These are phyloP conservation scores for Cassiopea xamachana DNA, from an alignment of 30 jellyfish, hydroid and myxozoan species.

Conservation along the genomic window DNA sequence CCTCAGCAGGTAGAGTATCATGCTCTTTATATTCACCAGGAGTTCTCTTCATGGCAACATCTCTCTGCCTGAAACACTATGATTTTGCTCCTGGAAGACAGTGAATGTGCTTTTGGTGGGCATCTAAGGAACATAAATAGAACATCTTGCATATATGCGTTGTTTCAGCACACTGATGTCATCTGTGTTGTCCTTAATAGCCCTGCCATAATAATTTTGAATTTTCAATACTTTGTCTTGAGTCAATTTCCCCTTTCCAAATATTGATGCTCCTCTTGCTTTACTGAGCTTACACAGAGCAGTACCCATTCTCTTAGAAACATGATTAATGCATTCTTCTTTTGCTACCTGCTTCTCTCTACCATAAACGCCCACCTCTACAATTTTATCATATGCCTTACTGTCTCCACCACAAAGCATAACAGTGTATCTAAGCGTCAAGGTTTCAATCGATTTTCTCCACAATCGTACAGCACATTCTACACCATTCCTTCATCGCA, in stretches of 20 bases:
- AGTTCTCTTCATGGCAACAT: slow-evolving; percentile 2
- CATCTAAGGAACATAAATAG: not conserved
- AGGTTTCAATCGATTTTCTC: slow-evolving; percentile 10
- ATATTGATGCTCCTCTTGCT: not conserved
- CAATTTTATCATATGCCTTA: slow-evolving; percentile 34
- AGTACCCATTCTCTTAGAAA: not conserved
- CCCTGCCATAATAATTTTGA: slow-evolving; percentile 1
- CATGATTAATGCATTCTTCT: no score
- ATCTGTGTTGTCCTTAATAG: not conserved
- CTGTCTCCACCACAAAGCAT: slow-evolving; percentile 68
- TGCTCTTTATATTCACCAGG: slow-evolving; percentile 48
- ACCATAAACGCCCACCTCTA: not conserved
- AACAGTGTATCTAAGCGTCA: slow-evolving; percentile 48
- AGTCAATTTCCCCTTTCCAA: slow-evolving; percentile 39
- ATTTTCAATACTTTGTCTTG: slow-evolving; percentile 1
- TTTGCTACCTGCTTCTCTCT: not conserved
- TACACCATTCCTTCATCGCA: not conserved
- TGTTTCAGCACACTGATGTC: not conserved
- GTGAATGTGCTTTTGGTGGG: slow-evolving; percentile 23
- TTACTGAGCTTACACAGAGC: not conserved
- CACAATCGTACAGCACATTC: slow-evolving; percentile 39
- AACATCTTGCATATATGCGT: not conserved
- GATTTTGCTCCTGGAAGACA: slow-evolving; percentile 48
- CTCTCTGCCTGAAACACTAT: slow-evolving; percentile 48
- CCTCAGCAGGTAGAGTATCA: slow-evolving; percentile 6